phyloP scores from a whole-genome alignment of 2,113 vertebrate species.

The Raphicerus campestris region DNA sequence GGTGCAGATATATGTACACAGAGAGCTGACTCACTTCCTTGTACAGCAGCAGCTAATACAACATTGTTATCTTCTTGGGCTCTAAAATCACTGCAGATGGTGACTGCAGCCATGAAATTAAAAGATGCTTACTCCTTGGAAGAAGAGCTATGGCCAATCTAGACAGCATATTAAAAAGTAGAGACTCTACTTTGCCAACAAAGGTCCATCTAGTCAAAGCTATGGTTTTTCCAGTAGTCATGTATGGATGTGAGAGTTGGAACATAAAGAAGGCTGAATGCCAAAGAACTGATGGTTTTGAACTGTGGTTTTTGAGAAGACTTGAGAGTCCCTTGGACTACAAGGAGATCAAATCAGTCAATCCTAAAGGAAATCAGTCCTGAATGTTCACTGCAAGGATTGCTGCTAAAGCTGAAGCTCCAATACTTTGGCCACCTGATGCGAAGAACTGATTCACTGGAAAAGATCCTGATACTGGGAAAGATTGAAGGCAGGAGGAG shows the following conservation, averaged over 20 bases:
- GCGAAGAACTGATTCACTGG: neutral
- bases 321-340: neutral
- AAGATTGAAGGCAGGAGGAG: neutral
- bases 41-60: neutral
- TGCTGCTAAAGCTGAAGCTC: neutral
- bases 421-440: neutral
- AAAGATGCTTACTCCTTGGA: neutral
- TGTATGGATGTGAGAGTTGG: neutral
- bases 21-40: neutral
- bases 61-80: neutral
- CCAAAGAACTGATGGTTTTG: neutral
- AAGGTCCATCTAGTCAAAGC: neutral
- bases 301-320: neutral
- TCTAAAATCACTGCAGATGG: neutral
- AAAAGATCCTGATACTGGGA: neutral
- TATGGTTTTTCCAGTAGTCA: neutral
- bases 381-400: neutral
- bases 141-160: neutral
- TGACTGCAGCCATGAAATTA: neutral
- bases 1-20: neutral
- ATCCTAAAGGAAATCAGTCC: neutral
- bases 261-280: neutral
- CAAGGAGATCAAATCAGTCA: neutral
- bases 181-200: neutral
- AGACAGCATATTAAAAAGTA: neutral